These are phyloP conservation scores for Crambe crambe DNA, from an alignment of 37 sponge, comb jelly and placozoan species.

Conservation along the genomic window DNA sequence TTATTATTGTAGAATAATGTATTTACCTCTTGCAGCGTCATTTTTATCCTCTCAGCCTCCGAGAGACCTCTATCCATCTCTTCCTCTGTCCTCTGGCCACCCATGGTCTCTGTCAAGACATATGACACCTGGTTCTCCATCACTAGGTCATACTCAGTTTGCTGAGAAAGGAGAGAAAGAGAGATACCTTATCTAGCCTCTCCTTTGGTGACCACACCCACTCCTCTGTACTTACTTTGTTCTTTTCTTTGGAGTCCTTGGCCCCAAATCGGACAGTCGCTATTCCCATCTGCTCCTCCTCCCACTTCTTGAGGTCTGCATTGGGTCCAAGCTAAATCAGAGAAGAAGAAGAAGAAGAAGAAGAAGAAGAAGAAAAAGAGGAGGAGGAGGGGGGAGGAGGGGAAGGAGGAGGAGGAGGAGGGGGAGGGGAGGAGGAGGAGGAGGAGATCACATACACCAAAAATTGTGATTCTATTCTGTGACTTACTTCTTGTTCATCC, in stretches of 20 bases:
- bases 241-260: constrained; percentile 74
- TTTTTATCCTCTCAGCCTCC: constrained; percentile 74
- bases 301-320: constrained; percentile 94
- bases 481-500: constrained; percentile 68
- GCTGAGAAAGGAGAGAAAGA: constrained; percentile 29
- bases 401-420: background rate
- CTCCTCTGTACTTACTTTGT: constrained; percentile 44
- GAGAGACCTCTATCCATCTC: constrained; percentile 27
- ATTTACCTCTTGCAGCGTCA: constrained; percentile 69
- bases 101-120: constrained; percentile 79
- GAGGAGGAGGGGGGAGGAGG: background rate
- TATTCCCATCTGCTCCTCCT: constrained; percentile 86
- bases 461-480: background rate
- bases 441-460: background rate
- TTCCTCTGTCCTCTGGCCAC: constrained; percentile 51
- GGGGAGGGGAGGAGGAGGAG: background rate
- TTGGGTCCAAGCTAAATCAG: constrained; percentile 83
- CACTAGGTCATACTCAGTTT: constrained; percentile 90
- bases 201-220: background rate
- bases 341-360: background rate
- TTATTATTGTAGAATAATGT: no score
- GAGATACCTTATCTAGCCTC: background rate
- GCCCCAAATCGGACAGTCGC: constrained; percentile 89
- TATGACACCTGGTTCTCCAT: constrained; percentile 93
- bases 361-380: background rate